Percentiles rank a stretch among this genome's conserved stretches.
Conservation (phyloP, 2,888 invertebrate genomes). For the Coelopa pilipes region DNA sequence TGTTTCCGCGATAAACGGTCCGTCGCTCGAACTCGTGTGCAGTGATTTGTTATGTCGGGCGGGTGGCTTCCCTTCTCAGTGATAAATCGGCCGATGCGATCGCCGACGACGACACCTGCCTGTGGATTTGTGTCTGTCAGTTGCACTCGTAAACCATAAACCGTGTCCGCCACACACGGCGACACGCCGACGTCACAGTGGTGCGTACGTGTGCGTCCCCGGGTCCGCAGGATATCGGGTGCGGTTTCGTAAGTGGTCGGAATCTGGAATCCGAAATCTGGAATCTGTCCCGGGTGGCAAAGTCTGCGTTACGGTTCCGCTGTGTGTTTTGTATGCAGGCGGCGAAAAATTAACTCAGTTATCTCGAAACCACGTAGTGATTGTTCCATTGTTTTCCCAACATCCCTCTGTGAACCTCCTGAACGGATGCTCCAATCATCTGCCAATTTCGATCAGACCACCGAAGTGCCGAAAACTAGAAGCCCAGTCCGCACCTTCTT, state of each 20-base stretch:
- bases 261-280: no score
- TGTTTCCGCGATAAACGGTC: slow-evolving; percentile 36
- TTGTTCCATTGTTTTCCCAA: no score
- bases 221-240: slow-evolving; percentile 16
- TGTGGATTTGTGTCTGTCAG: slow-evolving; percentile 1
- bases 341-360: slow-evolving; percentile 18
- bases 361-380: no score
- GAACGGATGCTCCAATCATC: no score
- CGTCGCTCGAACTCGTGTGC: slow-evolving; percentile 35
- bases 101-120: slow-evolving; percentile 32
- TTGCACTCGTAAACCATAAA: slow-evolving; percentile 36
- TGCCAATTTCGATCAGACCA: no score
- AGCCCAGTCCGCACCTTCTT: no score
- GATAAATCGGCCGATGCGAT: slow-evolving; percentile 10
- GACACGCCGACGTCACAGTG: background rate
- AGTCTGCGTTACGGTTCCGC: background rate
- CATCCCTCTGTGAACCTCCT: no score
- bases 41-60: slow-evolving; percentile 41
- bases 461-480: no score
- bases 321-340: background rate
- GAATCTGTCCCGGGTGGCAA: background rate
- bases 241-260: slow-evolving; percentile 11
- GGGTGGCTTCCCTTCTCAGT: slow-evolving; percentile 41
- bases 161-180: slow-evolving; percentile 34
- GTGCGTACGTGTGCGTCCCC: slow-evolving; percentile 17